Evolutionary conservation across 2,888 invertebrate genomes (phyloP), one percentile per base, ranked within the genome.

Genomic region (Oscheius sp.): DNA sequence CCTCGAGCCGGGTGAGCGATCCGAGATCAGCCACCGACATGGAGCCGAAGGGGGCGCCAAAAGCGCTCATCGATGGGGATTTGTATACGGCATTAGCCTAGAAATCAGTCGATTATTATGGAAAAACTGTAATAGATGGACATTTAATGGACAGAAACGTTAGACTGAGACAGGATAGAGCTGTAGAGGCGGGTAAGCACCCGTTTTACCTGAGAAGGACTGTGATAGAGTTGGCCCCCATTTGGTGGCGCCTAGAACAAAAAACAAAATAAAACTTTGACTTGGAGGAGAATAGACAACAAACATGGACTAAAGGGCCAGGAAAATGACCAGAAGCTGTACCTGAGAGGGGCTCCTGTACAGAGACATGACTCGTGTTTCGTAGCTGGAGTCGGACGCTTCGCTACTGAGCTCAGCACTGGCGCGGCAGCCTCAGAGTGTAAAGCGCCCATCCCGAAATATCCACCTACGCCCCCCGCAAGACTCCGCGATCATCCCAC

Each of bases 11-110:
- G 70, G 88, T 88, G 73, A 88, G 83, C 16, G 85, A 83, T 79
- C 88, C 88, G 72, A 88, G 80, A 76, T 88, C 88, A 74, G 87
- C 88, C 41, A 88, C 88, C 46, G 85, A 84, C 85, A 87, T 85
- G 76, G 78, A 79, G 66, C 85, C 86, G 77, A 86, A 86, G 56
- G 85, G 84, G 69, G 80, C 79, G 55, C 85, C 86, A 75, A 78
- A 81, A 49, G 84, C 83, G 63, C 84, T 79, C 71, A 76, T 76
- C 69, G 83, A 83, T 46, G 83, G 79, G 73, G 77, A 77, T 78
- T 81, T 79, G 70, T 80, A 75, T 66, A 81, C 75, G 75, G 78
- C 77, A 70, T 71, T 71, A 58, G 73, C 73, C 72, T 66, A 2
- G 21, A 66, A 66, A 41, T 12, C 6, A 6, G 2, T n/a, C 16